Percentiles rank a stretch among this genome's conserved stretches.
phyloP scores from a whole-genome alignment of 2,888 invertebrate genomes.

The Acleris literana region DNA sequence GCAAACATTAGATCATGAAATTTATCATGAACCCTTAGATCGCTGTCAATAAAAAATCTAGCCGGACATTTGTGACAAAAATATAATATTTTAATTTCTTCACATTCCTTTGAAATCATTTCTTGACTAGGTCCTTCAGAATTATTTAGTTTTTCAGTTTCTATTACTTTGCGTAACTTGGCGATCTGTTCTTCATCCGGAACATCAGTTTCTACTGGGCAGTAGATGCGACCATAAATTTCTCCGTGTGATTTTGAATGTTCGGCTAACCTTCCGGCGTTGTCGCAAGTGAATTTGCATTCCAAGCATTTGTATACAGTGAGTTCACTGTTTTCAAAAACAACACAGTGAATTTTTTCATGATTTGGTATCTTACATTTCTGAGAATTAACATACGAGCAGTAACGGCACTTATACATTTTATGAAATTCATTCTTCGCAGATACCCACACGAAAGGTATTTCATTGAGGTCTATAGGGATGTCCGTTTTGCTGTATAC shows the following conservation, averaged over 20 bases:
- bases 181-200: constrained; percentile 87
- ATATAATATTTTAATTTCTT: constrained; percentile 80
- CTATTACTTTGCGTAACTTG: constrained; percentile 69
- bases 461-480: constrained; percentile 81
- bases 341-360: constrained; percentile 89
- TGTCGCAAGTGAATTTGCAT: constrained; percentile 91
- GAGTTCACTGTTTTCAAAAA: constrained; percentile 78
- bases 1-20: constrained; percentile 86
- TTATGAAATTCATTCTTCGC: constrained; percentile 89
- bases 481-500: constrained; percentile 50
- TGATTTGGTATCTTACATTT: constrained; percentile 92
- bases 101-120: constrained; percentile 47
- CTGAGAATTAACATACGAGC: constrained; percentile 92
- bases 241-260: constrained; percentile 91
- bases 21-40: constrained; percentile 88
- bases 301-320: constrained; percentile 87
- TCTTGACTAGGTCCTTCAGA: constrained; percentile 60
- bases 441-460: constrained; percentile 90
- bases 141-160: constrained; percentile 62
- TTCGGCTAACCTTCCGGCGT: constrained; percentile 86
- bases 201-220: constrained; percentile 86
- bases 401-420: constrained; percentile 93
- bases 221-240: constrained; percentile 87
- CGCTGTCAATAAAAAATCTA: constrained; percentile 89
- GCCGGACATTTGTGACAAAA: constrained; percentile 94